Evolutionary conservation across 2,113 vertebrate species (phyloP).

Genomic region (Crotalus viridis): DNA sequence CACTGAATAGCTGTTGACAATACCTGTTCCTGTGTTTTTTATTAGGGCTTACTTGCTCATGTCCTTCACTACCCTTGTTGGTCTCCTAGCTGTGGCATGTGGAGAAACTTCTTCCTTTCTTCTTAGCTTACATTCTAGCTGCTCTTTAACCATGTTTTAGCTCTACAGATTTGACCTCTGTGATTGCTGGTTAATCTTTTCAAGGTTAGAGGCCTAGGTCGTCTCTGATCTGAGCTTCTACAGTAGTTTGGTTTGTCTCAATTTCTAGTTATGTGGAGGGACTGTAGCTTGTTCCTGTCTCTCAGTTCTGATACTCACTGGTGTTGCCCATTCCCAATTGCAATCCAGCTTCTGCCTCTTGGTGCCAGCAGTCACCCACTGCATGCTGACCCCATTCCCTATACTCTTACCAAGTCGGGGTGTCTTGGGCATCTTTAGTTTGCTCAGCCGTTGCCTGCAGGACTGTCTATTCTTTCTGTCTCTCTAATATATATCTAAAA

Average conservation of each 20-base stretch:
- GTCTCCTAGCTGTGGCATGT: background rate
- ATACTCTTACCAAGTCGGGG: background rate
- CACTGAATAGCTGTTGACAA: background rate
- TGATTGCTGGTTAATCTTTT: background rate
- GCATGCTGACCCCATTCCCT: background rate
- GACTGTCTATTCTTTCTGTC: background rate
- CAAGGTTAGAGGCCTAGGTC: background rate
- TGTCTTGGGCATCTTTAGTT: background rate
- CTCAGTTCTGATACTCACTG: background rate
- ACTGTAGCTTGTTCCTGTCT: background rate
- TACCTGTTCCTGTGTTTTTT: background rate
- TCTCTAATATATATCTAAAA: background rate
- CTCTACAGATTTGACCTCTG: background rate
- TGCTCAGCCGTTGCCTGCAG: background rate
- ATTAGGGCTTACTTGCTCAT: background rate
- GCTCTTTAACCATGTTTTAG: background rate
- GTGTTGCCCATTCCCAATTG: background rate
- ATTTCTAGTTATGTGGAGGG: background rate
- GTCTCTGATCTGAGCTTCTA: background rate
- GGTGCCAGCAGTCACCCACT: background rate
- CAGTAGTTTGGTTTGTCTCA: background rate
- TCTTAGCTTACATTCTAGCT: background rate
- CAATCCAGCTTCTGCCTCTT: background rate
- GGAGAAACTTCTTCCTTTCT: background rate
- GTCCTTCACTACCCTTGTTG: background rate